Evolutionary conservation across 2,113 vertebrate species (phyloP).

Genomic region (Pelobates fuscus): DNA sequence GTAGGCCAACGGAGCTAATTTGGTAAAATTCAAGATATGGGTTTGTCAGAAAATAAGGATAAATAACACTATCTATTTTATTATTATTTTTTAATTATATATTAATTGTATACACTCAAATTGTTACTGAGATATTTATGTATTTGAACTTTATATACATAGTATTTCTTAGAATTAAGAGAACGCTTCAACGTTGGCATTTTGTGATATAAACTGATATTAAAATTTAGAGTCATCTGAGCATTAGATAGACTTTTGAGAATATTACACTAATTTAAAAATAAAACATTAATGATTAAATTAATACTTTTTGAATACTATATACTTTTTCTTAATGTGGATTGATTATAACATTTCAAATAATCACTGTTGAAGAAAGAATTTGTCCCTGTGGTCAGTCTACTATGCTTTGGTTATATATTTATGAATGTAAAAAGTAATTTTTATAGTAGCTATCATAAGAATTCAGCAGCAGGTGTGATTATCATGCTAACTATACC

Average conservation of each 20-base stretch:
- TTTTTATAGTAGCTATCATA: slow-evolving; percentile 53
- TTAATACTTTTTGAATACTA: background rate
- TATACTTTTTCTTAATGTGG: background rate
- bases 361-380: background rate
- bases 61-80: too few relatives aligned
- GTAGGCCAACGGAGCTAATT: too few relatives aligned
- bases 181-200: too few relatives aligned
- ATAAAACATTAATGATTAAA: background rate
- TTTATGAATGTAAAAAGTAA: slow-evolving; percentile 42
- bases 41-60: too few relatives aligned
- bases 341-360: background rate
- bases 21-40: too few relatives aligned
- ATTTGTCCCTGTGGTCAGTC: slow-evolving; percentile 55
- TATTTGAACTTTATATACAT: too few relatives aligned
- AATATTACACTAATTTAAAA: background rate
- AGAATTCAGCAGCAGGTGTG: slow-evolving; percentile 58
- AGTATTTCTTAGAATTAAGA: too few relatives aligned
- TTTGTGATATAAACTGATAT: background rate
- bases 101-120: too few relatives aligned
- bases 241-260: too few relatives aligned
- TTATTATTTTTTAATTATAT: too few relatives aligned
- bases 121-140: too few relatives aligned
- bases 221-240: background rate
- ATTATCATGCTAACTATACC: slow-evolving; percentile 58
- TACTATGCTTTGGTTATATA: slow-evolving; percentile 51